phyloP scores from a whole-genome alignment of 2,888 invertebrate species.

The Calameuta filiformis region DNA sequence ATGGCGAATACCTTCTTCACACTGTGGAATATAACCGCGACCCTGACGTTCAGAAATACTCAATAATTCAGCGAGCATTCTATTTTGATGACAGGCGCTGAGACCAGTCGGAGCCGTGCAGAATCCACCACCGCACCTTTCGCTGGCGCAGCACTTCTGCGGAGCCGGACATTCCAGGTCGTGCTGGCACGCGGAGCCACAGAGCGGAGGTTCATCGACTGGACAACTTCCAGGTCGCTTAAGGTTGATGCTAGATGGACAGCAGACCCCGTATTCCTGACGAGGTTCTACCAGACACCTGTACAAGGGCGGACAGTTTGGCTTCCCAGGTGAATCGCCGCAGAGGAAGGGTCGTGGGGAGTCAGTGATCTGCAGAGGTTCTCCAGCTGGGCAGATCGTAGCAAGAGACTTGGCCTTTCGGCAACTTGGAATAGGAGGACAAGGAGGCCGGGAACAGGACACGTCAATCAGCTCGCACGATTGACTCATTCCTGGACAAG shows the following conservation, averaged over 20 bases:
- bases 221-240: conserved; percentile 86
- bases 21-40: conserved; percentile 86
- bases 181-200: conserved; percentile 78
- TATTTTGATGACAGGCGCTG: conserved; percentile 77
- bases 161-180: conserved; percentile 85
- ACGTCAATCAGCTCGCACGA: conserved; percentile 84
- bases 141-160: conserved; percentile 84
- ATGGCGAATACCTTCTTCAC: conserved; percentile 66
- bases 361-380: conserved; percentile 68
- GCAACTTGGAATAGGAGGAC: conserved; percentile 88
- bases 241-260: conserved; percentile 80
- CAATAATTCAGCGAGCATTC: conserved; percentile 80
- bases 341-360: conserved; percentile 84
- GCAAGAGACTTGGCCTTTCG: conserved; percentile 78
- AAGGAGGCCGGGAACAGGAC: conserved; percentile 81
- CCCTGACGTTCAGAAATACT: conserved; percentile 84
- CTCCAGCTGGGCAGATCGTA: conserved; percentile 82
- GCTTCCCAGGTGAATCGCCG: conserved; percentile 83
- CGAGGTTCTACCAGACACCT: conserved; percentile 82
- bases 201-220: conserved; percentile 65
- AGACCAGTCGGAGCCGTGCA: conserved; percentile 82
- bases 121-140: conserved; percentile 76
- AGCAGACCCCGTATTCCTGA: conserved; percentile 90
- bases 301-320: conserved; percentile 85
- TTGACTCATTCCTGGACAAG: conserved; percentile 78